A percentile compares a stretch with the other conserved stretches of the same genome.
These are phyloP conservation scores for Lepidurus apus DNA, from an alignment of 1,140 invertebrate genomes.

Conservation along the genomic window DNA sequence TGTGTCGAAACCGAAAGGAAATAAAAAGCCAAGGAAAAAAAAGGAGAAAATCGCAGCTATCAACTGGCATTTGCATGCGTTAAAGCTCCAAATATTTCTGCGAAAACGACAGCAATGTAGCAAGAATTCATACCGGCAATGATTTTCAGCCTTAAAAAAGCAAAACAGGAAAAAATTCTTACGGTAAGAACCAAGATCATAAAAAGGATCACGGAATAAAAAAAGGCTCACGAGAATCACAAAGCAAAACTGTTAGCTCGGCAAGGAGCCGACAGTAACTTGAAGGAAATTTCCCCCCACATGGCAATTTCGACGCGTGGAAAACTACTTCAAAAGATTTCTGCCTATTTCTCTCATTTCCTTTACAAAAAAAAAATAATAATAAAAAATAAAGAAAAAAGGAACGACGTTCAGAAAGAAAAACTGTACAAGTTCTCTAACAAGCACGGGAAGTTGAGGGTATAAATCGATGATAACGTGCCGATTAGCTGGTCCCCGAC, in stretches of 20 bases:
- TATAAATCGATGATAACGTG: background rate
- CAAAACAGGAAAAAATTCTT: background rate
- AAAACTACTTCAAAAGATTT: background rate
- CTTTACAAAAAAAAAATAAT: background rate
- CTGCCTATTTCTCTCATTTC: background rate
- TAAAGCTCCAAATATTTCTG: background rate
- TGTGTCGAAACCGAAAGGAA: background rate
- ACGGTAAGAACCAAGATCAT: too few relatives aligned
- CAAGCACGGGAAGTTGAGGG: background rate
- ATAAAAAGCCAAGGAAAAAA: background rate
- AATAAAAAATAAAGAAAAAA: too few relatives aligned
- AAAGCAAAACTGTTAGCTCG: background rate
- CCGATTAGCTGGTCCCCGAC: background rate
- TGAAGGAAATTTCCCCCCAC: background rate
- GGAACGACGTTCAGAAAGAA: background rate
- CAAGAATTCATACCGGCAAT: background rate
- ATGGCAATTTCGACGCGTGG: background rate
- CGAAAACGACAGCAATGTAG: background rate
- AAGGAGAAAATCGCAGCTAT: background rate
- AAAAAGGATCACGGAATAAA: background rate
- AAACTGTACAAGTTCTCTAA: background rate
- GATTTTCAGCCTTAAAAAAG: background rate
- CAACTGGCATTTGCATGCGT: background rate
- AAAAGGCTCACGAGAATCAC: background rate
- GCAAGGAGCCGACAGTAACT: constrained; percentile 14